These are phyloP conservation scores for Lepus oiostolus DNA, from an alignment of 2,797 vertebrate species.

Conservation along the genomic window DNA sequence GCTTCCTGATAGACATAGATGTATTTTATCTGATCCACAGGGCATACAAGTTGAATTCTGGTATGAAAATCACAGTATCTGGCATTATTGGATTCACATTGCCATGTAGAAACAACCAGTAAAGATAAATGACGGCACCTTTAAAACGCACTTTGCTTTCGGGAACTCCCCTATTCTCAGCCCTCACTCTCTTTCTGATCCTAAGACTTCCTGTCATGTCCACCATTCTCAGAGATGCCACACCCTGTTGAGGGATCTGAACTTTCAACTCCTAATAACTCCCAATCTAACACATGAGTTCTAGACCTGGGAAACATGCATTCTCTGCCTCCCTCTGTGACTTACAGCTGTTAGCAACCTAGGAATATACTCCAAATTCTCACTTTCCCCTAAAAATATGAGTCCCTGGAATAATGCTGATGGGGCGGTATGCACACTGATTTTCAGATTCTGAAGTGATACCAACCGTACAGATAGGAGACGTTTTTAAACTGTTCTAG, in stretches of 20 bases:
- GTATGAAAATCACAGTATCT: neutral
- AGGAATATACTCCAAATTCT: neutral
- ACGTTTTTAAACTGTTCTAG: neutral
- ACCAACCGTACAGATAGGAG: neutral
- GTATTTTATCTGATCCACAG: neutral
- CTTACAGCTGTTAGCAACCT: neutral
- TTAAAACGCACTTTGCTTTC: neutral
- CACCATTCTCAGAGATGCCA: neutral
- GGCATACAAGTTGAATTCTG: slow-evolving; percentile 23
- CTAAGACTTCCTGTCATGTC: neutral
- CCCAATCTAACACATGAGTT: neutral
- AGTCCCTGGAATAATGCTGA: neutral
- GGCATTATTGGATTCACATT: neutral
- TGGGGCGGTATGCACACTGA: neutral
- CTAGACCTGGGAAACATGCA: neutral
- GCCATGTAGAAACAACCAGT: neutral
- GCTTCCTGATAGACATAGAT: neutral
- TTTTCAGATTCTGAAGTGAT: neutral
- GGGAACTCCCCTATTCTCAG: neutral
- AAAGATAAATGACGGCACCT: neutral
- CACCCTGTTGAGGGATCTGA: neutral
- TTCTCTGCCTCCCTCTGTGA: neutral
- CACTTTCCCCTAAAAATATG: neutral
- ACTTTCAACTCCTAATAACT: neutral
- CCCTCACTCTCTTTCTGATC: neutral